Base-by-base conservation (phyloP, 1,140 invertebrate species). In the Campoletis sonorensis region DNA sequence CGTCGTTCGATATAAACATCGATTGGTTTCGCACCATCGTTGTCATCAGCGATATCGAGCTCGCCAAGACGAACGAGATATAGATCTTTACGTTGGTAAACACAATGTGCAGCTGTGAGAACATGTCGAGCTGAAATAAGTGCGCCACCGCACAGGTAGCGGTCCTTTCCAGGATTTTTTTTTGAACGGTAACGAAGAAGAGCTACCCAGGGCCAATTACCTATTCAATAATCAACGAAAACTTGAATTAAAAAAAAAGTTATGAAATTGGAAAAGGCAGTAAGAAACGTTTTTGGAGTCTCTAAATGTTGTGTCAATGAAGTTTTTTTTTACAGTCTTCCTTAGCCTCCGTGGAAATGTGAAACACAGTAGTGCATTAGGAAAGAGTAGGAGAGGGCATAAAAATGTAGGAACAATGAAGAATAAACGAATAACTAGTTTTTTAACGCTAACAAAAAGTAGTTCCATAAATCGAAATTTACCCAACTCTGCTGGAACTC, bases 101-200 rank as follows among this genome's bases (percentile, higher is more conserved):
- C 95, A 89, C 97, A 98, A 88, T 98, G 97, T 0, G 94, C 96
- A 8, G 97, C 97, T 1, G 97, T 98, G 5, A 98, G 82, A 0
- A 98, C 92, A 87, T 97, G 97, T 15, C 93, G 90, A 0, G 92
- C 84, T 16, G 95, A 95, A 68, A 98, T 94, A 0, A 98, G 92
- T 37, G 95, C 95, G 18, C 95, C 97, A 0, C 96, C 97, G 89
- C 97, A 98, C 18, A 91, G 90, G 13, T 45, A 45, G 13, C 1
- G 1, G 0, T 92, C 85, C 89, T 64, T 86, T 87, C 58, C 64
- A 2, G 91, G 90, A 83, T 90, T 91, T n/a, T 92, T 84, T 26
- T 84, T 85, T 83, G 92, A 90, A 79, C 85, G 87, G 90, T 95
- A 96, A 0, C 95, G 95, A 40, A 97, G 90, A 1, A 94, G 93